A percentile compares a stretch with the other conserved stretches of the same genome.
Evolutionary conservation across 2,113 vertebrate genomes (phyloP).

Genomic region (Microtus pennsylvanicus): DNA sequence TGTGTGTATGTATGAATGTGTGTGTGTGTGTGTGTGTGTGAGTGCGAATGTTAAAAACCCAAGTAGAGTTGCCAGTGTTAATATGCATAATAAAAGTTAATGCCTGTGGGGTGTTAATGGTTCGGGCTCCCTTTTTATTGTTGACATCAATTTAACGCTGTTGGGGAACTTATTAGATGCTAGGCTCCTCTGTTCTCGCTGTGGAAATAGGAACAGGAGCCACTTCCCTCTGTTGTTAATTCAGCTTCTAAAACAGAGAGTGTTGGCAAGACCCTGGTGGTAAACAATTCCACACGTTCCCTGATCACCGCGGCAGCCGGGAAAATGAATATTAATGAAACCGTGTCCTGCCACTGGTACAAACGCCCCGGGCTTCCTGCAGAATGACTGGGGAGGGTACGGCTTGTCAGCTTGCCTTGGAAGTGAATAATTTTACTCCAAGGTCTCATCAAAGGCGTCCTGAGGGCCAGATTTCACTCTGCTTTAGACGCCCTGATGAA

Average conservation of each 20-base stretch:
- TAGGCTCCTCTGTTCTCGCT: background rate
- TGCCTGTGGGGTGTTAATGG: background rate
- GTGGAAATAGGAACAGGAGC: background rate
- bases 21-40: background rate
- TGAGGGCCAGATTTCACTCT: background rate
- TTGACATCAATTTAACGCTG: slow-evolving; percentile 37
- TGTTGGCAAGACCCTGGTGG: background rate
- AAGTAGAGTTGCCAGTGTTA: slow-evolving; percentile 7
- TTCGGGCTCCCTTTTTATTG: background rate
- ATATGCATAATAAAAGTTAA: slow-evolving; percentile 38
- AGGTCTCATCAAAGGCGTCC: background rate
- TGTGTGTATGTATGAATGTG: background rate
- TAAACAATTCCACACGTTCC: background rate
- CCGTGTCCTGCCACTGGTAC: background rate
- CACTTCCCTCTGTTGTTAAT: slow-evolving; percentile 48
- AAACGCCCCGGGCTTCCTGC: background rate
- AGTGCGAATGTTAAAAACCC: background rate
- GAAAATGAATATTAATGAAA: slow-evolving; percentile 16
- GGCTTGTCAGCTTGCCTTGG: background rate
- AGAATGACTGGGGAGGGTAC: background rate
- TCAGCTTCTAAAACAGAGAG: slow-evolving; percentile 30
- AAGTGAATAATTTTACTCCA: background rate
- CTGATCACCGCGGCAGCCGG: background rate
- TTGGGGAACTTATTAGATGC: background rate
- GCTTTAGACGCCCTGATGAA: background rate